phyloP scores from a whole-genome alignment of 2,113 vertebrate species.

The Myotis lucifugus region DNA sequence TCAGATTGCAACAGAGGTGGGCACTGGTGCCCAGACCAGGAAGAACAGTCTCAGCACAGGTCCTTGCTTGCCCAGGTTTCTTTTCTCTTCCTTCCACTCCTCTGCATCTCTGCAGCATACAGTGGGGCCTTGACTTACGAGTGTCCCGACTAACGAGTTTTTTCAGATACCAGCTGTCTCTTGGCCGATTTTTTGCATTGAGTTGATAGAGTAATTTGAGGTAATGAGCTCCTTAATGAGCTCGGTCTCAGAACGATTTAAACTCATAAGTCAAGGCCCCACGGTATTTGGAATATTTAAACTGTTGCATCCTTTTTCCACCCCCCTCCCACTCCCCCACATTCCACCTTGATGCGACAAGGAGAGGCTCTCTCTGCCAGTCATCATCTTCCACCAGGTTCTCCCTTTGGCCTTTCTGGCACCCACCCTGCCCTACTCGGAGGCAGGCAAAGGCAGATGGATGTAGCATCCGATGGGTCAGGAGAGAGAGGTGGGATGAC shows the following conservation, averaged over 20 bases:
- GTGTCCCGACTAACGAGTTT: too few relatives aligned
- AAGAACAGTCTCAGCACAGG: not conserved
- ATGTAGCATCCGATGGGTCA: fast-evolving
- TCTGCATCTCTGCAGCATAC: not conserved
- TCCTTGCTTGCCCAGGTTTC: not conserved
- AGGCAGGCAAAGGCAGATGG: not conserved
- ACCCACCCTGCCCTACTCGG: too few relatives aligned
- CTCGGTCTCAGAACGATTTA: too few relatives aligned
- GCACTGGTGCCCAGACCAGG: not conserved
- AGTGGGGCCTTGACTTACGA: too few relatives aligned
- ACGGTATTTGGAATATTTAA: not conserved
- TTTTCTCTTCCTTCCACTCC: not conserved
- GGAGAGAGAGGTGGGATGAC: not conserved
- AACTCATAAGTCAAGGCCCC: too few relatives aligned
- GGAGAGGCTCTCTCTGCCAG: not conserved
- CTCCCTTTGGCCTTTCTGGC: not conserved
- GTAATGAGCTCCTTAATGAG: too few relatives aligned
- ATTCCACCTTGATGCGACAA: not conserved
- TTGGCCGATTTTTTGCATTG: too few relatives aligned
- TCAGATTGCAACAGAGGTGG: not conserved
- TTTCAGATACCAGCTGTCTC: too few relatives aligned
- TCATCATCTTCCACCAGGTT: not conserved
- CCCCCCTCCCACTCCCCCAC: too few relatives aligned
- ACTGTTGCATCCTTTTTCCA: not conserved
- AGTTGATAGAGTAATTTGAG: too few relatives aligned